phyloP scores from a whole-genome alignment of 2,797 vertebrate genomes.

The Myoxocephalus aenaeus region DNA sequence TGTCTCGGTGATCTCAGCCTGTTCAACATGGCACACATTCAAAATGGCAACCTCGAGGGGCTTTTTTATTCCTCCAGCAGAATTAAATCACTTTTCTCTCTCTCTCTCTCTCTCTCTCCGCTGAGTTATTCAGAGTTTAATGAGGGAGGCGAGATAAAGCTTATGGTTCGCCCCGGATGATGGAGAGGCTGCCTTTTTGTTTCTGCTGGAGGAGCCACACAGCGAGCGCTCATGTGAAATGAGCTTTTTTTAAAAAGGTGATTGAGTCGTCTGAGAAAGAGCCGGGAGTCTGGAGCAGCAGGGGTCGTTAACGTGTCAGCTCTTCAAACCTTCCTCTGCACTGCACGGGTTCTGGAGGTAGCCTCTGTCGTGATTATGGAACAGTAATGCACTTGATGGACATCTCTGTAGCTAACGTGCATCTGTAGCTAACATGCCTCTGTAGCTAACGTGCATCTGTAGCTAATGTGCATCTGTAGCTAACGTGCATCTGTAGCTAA shows the following conservation, averaged over 20 bases:
- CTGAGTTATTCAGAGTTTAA: slow-evolving; percentile 80
- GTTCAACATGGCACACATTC: slow-evolving; percentile 74
- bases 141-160: slow-evolving; percentile 73
- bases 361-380: too few species aligned
- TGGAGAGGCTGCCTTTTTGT: slow-evolving; percentile 73
- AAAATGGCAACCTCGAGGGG: slow-evolving; percentile 72
- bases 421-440: too few species aligned
- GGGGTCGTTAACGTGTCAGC: slow-evolving; percentile 69
- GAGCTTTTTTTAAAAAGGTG: slow-evolving; percentile 56
- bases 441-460: too few species aligned
- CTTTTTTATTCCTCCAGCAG: slow-evolving; percentile 74
- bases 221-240: slow-evolving; percentile 68
- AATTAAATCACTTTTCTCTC: slow-evolving; percentile 71
- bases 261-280: slow-evolving; percentile 77
- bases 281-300: slow-evolving; percentile 67
- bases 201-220: slow-evolving; percentile 66
- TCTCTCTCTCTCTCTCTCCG: slow-evolving; percentile 46
- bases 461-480: too few species aligned
- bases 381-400: too few species aligned
- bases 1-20: slow-evolving; percentile 67
- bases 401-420: too few species aligned
- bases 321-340: slow-evolving; percentile 44
- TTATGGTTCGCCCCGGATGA: slow-evolving; percentile 70
- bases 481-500: too few species aligned
- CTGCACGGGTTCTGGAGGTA: not conserved